These are phyloP conservation scores for Mayetiola destructor DNA, from an alignment of 2,888 invertebrate genomes.

Conservation along the genomic window DNA sequence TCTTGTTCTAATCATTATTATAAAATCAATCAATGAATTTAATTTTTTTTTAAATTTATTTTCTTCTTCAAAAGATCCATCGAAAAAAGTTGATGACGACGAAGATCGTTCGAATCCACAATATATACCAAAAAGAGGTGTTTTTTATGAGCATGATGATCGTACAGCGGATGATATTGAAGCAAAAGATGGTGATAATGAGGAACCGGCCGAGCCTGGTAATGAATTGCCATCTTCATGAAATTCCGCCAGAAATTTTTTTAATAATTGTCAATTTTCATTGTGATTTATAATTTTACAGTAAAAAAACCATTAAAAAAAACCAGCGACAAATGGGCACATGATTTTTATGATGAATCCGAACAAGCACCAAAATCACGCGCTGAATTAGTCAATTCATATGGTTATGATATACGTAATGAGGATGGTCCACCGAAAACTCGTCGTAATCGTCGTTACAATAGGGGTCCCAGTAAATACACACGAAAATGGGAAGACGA, in stretches of 20 bases:
- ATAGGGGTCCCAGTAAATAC: constrained; percentile 83
- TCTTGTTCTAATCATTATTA: too few relatives aligned
- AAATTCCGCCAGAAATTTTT: too few relatives aligned
- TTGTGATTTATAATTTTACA: too few relatives aligned
- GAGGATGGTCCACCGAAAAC: constrained; percentile 85
- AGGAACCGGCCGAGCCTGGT: neutral
- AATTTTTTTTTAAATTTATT: too few relatives aligned
- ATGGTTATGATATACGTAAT: constrained; percentile 89
- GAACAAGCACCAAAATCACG: constrained; percentile 72
- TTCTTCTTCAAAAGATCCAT: too few relatives aligned
- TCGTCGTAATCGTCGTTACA: constrained; percentile 69
- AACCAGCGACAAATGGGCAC: constrained; percentile 56
- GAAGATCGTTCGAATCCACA: constrained; percentile 94
- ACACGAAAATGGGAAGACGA: constrained; percentile 88
- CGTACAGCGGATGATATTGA: constrained; percentile 51
- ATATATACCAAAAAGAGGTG: constrained; percentile 89
- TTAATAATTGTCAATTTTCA: too few relatives aligned
- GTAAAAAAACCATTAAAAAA: constrained; percentile 13
- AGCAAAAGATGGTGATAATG: neutral
- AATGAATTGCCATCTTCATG: too few relatives aligned
- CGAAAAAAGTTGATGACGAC: constrained; percentile 71
- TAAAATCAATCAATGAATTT: too few relatives aligned
- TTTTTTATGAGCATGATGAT: constrained; percentile 94
- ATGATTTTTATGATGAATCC: constrained; percentile 49
- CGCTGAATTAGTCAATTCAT: constrained; percentile 68